Evolutionary conservation across 2,113 vertebrate genomes (phyloP).

Genomic region (Parus major): DNA sequence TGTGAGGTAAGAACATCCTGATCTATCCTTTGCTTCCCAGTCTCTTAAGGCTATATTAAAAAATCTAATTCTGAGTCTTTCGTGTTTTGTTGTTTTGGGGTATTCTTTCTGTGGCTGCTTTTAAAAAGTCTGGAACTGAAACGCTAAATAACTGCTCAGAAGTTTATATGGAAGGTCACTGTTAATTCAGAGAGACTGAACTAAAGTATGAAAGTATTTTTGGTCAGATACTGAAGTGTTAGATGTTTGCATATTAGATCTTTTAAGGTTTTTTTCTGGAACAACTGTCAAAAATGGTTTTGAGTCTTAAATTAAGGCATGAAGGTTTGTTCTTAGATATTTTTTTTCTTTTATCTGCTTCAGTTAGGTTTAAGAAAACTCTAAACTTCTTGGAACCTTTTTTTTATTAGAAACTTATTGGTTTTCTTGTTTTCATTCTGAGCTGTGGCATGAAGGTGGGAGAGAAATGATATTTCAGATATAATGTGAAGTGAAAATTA

Average conservation of each 20-base stretch:
- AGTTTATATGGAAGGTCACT: not conserved
- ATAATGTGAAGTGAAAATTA: not conserved
- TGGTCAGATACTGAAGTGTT: not conserved
- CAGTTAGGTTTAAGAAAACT: not conserved
- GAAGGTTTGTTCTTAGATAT: not conserved
- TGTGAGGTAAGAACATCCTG: constrained; percentile 81
- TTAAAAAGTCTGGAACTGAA: not conserved
- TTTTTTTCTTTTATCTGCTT: not conserved
- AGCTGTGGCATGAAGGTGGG: not conserved
- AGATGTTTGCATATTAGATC: not conserved
- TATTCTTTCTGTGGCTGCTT: not conserved
- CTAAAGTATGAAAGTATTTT: not conserved
- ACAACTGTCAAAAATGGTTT: not conserved
- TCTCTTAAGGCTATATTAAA: not conserved
- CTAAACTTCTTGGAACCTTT: not conserved
- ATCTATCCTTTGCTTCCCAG: not conserved
- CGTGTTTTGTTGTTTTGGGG: not conserved
- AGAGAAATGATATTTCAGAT: not conserved
- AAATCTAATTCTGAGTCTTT: not conserved
- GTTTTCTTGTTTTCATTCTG: not conserved
- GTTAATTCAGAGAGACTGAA: not conserved
- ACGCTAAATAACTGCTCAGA: not conserved
- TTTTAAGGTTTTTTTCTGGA: not conserved
- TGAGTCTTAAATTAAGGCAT: not conserved
- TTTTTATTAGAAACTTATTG: not conserved